Evolutionary conservation across 1,140 invertebrate genomes (phyloP).

Genomic region (Lanistes nyassanus): DNA sequence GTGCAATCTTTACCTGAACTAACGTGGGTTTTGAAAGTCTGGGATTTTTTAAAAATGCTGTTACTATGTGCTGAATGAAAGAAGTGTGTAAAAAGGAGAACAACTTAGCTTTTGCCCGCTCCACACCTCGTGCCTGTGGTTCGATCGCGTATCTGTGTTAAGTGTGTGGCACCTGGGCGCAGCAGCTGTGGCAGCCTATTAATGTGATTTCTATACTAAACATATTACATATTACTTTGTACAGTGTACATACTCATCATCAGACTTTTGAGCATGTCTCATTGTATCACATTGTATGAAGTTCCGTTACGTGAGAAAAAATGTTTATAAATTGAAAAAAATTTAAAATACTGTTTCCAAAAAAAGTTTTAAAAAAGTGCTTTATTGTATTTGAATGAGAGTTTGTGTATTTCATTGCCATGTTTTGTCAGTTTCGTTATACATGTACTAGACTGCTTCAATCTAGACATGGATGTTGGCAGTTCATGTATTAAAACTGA

Average conservation of each 20-base stretch:
- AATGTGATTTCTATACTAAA: too few species aligned
- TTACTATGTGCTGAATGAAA: too few species aligned
- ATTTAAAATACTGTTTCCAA: not conserved
- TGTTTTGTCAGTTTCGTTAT: constrained; percentile 23
- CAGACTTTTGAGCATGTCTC: constrained; percentile 23
- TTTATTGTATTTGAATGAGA: constrained; percentile 26
- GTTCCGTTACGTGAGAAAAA: constrained; percentile 22
- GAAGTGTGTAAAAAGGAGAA: too few species aligned
- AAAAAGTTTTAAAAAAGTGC: constrained; percentile 23
- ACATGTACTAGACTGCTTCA: constrained; percentile 26
- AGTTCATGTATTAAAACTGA: constrained; percentile 26
- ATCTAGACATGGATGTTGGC: constrained; percentile 22
- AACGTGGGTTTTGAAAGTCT: too few species aligned
- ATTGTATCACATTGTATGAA: constrained; percentile 22
- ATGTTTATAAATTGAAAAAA: constrained; percentile 11
- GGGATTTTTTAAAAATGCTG: too few species aligned
- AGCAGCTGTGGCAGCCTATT: too few species aligned
- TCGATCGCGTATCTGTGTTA: too few species aligned
- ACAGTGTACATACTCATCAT: constrained; percentile 10
- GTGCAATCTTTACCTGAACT: too few species aligned
- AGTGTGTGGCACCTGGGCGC: too few species aligned
- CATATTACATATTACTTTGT: constrained; percentile 18
- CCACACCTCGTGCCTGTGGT: too few species aligned
- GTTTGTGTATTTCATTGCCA: constrained; percentile 16
- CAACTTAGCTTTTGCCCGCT: too few species aligned